A percentile compares a stretch with the other conserved stretches of the same genome.
phyloP scores from a whole-genome alignment of 2,888 invertebrate species.

The Yponomeuta malinellus region DNA sequence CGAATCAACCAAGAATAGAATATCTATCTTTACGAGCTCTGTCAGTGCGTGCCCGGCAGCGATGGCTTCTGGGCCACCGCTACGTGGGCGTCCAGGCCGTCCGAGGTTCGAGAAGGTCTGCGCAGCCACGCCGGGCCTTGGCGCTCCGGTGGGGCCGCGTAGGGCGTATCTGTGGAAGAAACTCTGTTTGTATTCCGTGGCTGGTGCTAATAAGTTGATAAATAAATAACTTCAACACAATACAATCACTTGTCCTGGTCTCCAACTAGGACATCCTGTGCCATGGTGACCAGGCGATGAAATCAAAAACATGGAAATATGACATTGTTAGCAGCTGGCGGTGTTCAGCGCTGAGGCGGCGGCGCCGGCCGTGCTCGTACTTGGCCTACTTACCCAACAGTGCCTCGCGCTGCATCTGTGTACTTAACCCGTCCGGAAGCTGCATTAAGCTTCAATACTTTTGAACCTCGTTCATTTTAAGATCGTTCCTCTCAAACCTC shows the following conservation, averaged over 20 bases:
- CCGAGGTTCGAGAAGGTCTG: slow-evolving; percentile 82
- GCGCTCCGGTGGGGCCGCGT: background rate
- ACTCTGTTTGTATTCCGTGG: too few relatives aligned
- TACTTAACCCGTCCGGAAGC: slow-evolving; percentile 86
- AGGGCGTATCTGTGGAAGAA: slow-evolving; percentile 1
- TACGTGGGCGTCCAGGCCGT: slow-evolving; percentile 84
- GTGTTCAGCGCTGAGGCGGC: too few relatives aligned
- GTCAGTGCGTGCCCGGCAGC: background rate
- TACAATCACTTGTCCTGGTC: too few relatives aligned
- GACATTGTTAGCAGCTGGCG: slow-evolving; percentile 49
- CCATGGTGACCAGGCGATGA: too few relatives aligned
- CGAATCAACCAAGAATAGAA: too few relatives aligned
- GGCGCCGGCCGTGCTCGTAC: too few relatives aligned
- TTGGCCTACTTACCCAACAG: too few relatives aligned
- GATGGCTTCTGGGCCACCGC: slow-evolving; percentile 75
- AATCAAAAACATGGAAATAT: too few relatives aligned
- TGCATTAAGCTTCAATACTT: slow-evolving; percentile 91
- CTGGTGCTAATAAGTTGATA: too few relatives aligned
- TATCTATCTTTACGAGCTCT: too few relatives aligned
- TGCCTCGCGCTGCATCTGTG: slow-evolving; percentile 88
- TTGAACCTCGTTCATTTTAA: slow-evolving; percentile 35
- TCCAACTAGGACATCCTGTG: too few relatives aligned
- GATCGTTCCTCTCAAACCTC: slow-evolving; percentile 74
- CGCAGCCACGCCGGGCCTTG: slow-evolving; percentile 74
- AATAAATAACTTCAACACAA: too few relatives aligned